phyloP scores from a whole-genome alignment of 2,113 vertebrate genomes.

The Macroglossus sobrinus region DNA sequence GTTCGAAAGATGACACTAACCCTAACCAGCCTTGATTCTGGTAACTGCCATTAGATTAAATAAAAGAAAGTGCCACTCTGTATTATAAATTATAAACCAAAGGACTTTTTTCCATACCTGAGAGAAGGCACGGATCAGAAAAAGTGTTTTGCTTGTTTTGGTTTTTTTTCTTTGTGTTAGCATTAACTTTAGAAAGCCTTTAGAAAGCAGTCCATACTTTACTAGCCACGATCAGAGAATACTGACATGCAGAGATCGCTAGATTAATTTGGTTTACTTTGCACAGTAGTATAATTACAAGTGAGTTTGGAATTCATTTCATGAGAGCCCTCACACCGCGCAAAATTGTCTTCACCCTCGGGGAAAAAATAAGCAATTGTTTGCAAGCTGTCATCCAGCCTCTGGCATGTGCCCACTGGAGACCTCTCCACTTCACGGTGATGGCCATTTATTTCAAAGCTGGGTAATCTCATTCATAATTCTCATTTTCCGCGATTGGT shows the following conservation, averaged over 20 bases:
- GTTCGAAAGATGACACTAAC: not conserved
- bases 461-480: not conserved
- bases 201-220: not conserved
- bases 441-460: not conserved
- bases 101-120: not conserved
- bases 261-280: not conserved
- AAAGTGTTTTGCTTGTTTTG: not conserved
- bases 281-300: not conserved
- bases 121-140: not conserved
- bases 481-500: not conserved
- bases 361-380: not conserved
- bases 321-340: not conserved
- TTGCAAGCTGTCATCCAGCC: not conserved
- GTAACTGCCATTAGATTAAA: not conserved
- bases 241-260: not conserved
- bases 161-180: not conserved
- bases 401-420: not conserved
- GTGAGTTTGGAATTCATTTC: not conserved
- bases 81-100: not conserved
- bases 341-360: not conserved
- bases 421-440: not conserved
- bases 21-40: not conserved
- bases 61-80: not conserved
- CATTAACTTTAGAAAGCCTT: not conserved
- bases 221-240: not conserved